Conservation (phyloP, 1,140 invertebrate species). For the Drosophila saltans region DNA sequence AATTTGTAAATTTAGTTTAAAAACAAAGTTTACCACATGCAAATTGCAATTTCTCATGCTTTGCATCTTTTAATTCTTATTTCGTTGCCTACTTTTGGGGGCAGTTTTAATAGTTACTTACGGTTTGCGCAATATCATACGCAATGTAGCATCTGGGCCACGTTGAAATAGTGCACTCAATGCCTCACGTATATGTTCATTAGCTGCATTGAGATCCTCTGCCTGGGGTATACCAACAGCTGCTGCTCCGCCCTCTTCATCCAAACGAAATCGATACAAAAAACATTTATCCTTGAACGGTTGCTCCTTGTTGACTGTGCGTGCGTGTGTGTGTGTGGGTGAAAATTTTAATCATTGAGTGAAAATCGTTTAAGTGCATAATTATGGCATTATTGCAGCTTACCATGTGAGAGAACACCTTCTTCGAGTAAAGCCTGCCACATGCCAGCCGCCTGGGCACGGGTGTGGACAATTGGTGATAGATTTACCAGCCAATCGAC, state of each 20-base stretch:
- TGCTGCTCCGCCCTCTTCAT: conserved; percentile 85
- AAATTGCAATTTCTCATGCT: too few species aligned
- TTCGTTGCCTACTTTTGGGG: conserved; percentile 2
- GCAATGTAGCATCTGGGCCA: conserved; percentile 90
- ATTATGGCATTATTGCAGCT: conserved; percentile 57
- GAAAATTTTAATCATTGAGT: conserved; percentile 19
- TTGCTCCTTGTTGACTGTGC: conserved; percentile 89
- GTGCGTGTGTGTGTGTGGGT: neutral
- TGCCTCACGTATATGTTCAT: conserved; percentile 88
- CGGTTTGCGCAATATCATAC: conserved; percentile 92
- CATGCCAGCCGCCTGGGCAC: conserved; percentile 90
- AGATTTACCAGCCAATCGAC: conserved; percentile 90
- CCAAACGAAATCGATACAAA: conserved; percentile 91
- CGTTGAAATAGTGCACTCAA: conserved; percentile 87
- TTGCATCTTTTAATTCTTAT: neutral
- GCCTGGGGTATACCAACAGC: conserved; percentile 83
- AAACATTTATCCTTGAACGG: conserved; percentile 93
- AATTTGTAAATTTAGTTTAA: neutral
- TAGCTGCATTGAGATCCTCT: conserved; percentile 86
- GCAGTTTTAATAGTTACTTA: conserved; percentile 83
- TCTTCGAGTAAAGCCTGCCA: conserved; percentile 94
- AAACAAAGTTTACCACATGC: neutral
- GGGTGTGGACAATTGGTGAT: conserved; percentile 85
- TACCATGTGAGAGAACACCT: conserved; percentile 91
- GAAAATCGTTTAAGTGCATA: conserved; percentile 26